Percentiles rank a stretch among this genome's conserved stretches.
Conservation (phyloP, 1,140 invertebrate species). For the Macrobrachium nipponense region DNA sequence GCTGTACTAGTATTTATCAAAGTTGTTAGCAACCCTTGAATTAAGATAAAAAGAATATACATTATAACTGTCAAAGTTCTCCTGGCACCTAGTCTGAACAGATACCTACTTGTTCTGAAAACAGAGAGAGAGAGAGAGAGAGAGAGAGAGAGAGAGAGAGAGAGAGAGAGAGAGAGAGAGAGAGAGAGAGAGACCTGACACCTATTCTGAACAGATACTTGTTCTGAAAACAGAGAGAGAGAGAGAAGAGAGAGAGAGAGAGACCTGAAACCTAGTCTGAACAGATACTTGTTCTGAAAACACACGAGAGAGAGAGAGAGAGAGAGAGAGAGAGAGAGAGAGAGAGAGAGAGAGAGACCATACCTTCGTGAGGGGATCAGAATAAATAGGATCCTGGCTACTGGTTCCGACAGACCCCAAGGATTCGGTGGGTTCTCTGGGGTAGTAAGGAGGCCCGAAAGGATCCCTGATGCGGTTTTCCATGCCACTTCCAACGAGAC, state of each 20-base stretch:
- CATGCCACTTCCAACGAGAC: slow-evolving; percentile 29
- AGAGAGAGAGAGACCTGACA: background rate
- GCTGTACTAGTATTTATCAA: too few species aligned
- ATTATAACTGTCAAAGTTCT: too few species aligned
- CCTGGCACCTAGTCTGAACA: too few species aligned
- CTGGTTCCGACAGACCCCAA: slow-evolving; percentile 38
- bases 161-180: background rate
- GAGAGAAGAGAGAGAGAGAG: too few species aligned
- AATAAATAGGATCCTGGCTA: slow-evolving; percentile 61
- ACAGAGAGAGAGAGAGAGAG: background rate
- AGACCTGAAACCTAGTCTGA: too few species aligned
- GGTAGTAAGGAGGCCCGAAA: slow-evolving; percentile 56
- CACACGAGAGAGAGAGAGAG: too few species aligned
- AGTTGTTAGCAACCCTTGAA: too few species aligned
- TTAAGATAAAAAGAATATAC: too few species aligned
- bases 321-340: background rate
- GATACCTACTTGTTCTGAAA: background rate
- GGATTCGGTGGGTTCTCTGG: slow-evolving; percentile 52
- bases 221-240: too few species aligned
- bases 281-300: background rate
- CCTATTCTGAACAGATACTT: too few species aligned
- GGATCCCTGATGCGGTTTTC: slow-evolving; percentile 25
- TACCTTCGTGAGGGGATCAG: slow-evolving; percentile 58
- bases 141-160: slow-evolving; percentile 9
- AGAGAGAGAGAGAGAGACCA: background rate